phyloP scores from a whole-genome alignment of 2,888 invertebrate genomes.

The Cheilosia pagana region DNA sequence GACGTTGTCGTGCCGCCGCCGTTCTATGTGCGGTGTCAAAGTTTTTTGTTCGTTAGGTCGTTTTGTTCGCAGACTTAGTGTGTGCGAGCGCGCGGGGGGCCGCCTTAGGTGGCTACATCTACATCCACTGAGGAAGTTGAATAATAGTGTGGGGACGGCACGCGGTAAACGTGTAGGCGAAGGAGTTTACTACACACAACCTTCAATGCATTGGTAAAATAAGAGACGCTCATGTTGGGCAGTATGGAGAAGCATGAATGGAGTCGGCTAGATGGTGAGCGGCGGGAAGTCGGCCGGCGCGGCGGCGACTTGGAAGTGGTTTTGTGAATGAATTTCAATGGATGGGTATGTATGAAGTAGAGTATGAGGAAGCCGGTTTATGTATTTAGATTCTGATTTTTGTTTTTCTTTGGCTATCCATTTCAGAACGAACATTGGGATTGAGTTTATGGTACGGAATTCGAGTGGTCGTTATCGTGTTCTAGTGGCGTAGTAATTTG shows the following conservation, averaged over 20 bases:
- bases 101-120: constrained; percentile 11
- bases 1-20: constrained; percentile 67
- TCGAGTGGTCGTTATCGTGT: constrained; percentile 42
- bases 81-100: constrained; percentile 11
- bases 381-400: constrained; percentile 8
- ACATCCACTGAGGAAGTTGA: constrained; percentile 62
- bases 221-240: constrained; percentile 56
- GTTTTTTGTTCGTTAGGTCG: constrained; percentile 45
- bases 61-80: constrained; percentile 43
- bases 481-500: constrained; percentile 49
- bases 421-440: constrained; percentile 49
- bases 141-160: constrained; percentile 76
- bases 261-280: constrained; percentile 8
- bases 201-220: constrained; percentile 56
- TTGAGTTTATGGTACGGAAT: constrained; percentile 46
- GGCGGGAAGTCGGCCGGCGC: constrained; percentile 1
- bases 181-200: constrained; percentile 65
- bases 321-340: constrained; percentile 71
- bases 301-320: constrained; percentile 43
- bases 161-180: constrained; percentile 53
- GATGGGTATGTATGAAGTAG: constrained; percentile 36
- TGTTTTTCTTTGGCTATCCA: constrained; percentile 41
- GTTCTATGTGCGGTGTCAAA: constrained; percentile 76
- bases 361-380: constrained; percentile 64
- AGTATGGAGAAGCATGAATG: constrained; percentile 65